Base-by-base conservation (phyloP, 2,113 vertebrate species). In the Syngnathus scovelli region DNA sequence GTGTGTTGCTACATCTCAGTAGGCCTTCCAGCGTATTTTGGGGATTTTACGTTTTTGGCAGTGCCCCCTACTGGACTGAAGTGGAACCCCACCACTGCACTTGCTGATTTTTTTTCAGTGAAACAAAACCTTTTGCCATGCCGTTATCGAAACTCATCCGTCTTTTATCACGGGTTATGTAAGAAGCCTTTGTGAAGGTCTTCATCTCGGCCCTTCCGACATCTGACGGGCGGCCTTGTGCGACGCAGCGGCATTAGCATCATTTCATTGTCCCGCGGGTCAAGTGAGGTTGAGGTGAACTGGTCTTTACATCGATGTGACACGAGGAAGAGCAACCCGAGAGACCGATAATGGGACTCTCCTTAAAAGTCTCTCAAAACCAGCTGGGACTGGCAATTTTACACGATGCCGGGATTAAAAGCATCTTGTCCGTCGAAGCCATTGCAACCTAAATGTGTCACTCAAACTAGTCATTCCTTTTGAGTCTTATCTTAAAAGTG, bases 401-500 rank as follows among this genome's bases (percentile, higher is more conserved):
- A 19, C 18, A 51, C 5, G 18, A n/a, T 2, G 1, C 18, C 10
- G n/a, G n/a, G 52, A 16, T 56, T 15, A 15, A 27, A 56, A 33
- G 27, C 27, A 36, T 36, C 27, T 56, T 36, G 55, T 56, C 55
- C 11, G 27, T 56, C 10, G 55, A 12, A 16, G 11, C 4, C 13
- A 36, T 7, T 7, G 23, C 27, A 6, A 36, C 5, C 13, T 6
- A 36, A 56, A 56, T 5, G 13, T 15, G 9, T 56, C 27, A 15
- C 55, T 56, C 27, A 56, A 55, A 16, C 0, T 56, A 56, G 23
- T 56, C 55, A 15, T 5, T 13, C 33, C 55, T 33, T 56, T 27
- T 55, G 55, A 33, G 55, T 27, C 55, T 56, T 56, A 56, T 36
- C 55, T 56, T 36, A 36, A 36, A 56, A 56, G 55, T 56, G 16